A percentile compares a stretch with the other conserved stretches of the same genome.
Evolutionary conservation across 2,888 invertebrate species (phyloP).

Genomic region (Desoria tigrina): DNA sequence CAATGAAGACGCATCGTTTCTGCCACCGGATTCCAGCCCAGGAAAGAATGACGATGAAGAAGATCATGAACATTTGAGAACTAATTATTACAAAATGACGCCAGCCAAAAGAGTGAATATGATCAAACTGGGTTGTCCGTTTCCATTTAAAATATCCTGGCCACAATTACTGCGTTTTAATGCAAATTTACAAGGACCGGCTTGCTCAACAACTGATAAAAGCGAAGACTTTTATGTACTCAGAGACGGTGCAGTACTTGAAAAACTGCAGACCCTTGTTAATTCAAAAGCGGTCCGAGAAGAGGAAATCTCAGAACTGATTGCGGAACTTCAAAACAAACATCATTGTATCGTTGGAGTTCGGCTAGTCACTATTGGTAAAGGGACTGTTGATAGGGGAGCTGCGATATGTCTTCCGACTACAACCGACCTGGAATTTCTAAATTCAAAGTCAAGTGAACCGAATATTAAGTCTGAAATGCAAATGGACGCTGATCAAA

Average conservation of each 20-base stretch:
- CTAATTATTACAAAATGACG: conserved; percentile 70
- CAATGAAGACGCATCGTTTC: conserved; percentile 56
- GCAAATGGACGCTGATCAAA: background rate
- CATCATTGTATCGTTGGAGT: conserved; percentile 68
- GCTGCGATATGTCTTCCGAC: conserved; percentile 75
- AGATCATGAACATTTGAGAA: conserved; percentile 58
- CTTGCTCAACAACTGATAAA: no score
- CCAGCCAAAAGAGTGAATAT: conserved; percentile 85
- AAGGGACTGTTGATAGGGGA: conserved; percentile 68
- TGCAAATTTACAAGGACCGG: no score
- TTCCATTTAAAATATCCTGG: conserved; percentile 80
- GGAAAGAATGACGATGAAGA: conserved; percentile 62
- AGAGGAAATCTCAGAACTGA: background rate
- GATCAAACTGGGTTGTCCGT: conserved; percentile 71
- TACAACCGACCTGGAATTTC: conserved; percentile 52
- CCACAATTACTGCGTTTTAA: conserved; percentile 65
- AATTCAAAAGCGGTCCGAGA: background rate
- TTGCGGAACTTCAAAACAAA: conserved; percentile 49
- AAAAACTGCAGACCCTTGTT: background rate
- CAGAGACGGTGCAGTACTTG: conserved; percentile 4
- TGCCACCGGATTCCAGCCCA: conserved; percentile 73
- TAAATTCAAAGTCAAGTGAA: background rate
- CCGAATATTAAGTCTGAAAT: no score
- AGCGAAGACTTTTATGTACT: conserved; percentile 1
- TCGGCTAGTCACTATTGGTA: conserved; percentile 63